phyloP scores from a whole-genome alignment of 2,888 invertebrate species.

The Zele albiditarsus region DNA sequence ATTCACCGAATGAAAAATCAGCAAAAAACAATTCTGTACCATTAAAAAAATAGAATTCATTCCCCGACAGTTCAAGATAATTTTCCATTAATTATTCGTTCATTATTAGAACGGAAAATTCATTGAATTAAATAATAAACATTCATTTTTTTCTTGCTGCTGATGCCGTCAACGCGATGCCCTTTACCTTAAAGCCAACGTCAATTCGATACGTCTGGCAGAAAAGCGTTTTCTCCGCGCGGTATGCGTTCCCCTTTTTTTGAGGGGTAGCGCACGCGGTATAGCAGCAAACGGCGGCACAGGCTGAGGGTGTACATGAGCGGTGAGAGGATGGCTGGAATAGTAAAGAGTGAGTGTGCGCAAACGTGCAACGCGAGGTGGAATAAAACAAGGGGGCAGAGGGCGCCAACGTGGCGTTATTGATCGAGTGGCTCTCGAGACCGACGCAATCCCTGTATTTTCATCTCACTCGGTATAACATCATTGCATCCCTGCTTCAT shows the following conservation, averaged over 20 bases:
- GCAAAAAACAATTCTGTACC: not conserved
- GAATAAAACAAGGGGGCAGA: conserved; percentile 59
- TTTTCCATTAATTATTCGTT: not conserved
- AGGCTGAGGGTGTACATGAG: conserved; percentile 9
- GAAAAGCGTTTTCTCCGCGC: conserved; percentile 54
- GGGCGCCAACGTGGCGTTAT: conserved; percentile 71
- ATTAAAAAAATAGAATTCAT: no score
- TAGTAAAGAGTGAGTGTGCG: conserved; percentile 32
- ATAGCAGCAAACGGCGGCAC: conserved; percentile 49
- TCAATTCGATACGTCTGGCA: conserved; percentile 62
- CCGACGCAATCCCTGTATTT: conserved; percentile 52
- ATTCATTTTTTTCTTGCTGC: not conserved
- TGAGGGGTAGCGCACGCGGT: conserved; percentile 45
- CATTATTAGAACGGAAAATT: not conserved
- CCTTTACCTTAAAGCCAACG: conserved; percentile 56
- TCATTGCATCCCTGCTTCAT: conserved; percentile 40
- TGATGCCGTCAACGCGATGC: conserved; percentile 48
- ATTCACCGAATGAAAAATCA: not conserved
- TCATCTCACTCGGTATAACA: conserved; percentile 61
- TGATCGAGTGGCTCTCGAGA: conserved; percentile 72
- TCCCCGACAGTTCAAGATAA: not conserved
- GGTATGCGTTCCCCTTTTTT: conserved; percentile 45
- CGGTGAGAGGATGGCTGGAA: conserved; percentile 21
- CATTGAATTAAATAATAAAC: not conserved
- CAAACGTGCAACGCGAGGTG: conserved; percentile 39